A percentile compares a stretch with the other conserved stretches of the same genome.
These are phyloP conservation scores for Caiman crocodilus DNA, from an alignment of 2,797 vertebrate species.

Conservation along the genomic window DNA sequence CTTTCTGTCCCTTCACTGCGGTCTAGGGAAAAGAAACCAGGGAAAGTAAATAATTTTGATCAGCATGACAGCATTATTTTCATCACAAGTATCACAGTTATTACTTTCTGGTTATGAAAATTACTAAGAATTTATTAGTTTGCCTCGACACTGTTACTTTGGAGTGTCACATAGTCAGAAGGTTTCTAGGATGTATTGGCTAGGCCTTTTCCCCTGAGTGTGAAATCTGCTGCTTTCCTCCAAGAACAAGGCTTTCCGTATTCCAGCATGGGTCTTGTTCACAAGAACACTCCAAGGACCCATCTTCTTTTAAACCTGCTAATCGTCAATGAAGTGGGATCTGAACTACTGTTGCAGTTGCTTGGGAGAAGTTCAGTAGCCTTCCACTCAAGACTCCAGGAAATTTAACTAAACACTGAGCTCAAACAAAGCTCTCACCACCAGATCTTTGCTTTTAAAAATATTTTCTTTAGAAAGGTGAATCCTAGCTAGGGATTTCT, in stretches of 20 bases:
- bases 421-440: not conserved
- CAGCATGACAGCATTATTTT: not conserved
- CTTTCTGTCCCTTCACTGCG: not conserved
- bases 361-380: not conserved
- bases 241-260: not conserved
- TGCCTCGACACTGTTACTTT: not conserved
- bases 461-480: not conserved
- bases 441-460: not conserved
- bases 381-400: not conserved
- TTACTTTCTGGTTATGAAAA: not conserved
- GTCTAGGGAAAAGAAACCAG: not conserved
- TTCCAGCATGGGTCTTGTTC: accelerated
- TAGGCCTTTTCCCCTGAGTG: not conserved
- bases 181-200: not conserved
- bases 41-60: not conserved
- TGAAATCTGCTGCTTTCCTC: not conserved
- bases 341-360: not conserved
- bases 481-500: not conserved
- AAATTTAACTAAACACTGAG: not conserved
- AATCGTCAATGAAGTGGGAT: not conserved
- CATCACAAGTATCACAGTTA: not conserved
- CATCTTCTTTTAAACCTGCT: not conserved
- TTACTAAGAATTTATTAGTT: not conserved
- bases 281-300: accelerated
- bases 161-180: not conserved